Conservation (phyloP, 2,888 invertebrate genomes). For the Aphodius granarius region DNA sequence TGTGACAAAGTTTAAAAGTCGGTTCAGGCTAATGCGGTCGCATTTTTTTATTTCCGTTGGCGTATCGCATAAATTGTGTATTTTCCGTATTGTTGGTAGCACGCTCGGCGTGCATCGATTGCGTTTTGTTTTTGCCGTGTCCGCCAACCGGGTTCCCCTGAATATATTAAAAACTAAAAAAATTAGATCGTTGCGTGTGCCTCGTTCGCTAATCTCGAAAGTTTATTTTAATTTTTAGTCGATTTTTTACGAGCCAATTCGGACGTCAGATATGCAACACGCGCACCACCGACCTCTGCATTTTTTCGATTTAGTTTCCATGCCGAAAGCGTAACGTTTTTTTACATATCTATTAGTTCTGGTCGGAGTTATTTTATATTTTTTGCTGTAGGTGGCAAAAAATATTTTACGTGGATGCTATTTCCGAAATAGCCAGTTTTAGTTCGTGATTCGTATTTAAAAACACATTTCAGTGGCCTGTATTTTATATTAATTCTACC, state of each 20-base stretch:
- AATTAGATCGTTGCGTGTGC: not conserved
- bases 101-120: not conserved
- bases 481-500: too few relatives aligned
- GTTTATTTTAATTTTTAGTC: not conserved
- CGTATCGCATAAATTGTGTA: not conserved
- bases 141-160: not conserved
- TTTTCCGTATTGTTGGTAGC: not conserved
- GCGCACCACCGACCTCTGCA: not conserved
- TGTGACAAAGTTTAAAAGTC: not conserved
- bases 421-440: too few relatives aligned
- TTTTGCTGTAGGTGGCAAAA: not conserved
- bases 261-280: not conserved
- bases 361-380: not conserved
- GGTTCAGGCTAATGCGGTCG: not conserved
- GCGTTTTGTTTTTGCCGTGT: not conserved
- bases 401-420: too few relatives aligned
- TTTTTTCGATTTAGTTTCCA: not conserved
- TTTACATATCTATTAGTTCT: not conserved
- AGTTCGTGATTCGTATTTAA: too few relatives aligned
- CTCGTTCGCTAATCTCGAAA: not conserved
- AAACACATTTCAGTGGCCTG: too few relatives aligned
- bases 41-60: not conserved
- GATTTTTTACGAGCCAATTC: not conserved
- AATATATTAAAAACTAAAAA: not conserved
- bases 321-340: not conserved